Conservation (phyloP, 2,888 invertebrate species). For the Dasypolia templi region DNA sequence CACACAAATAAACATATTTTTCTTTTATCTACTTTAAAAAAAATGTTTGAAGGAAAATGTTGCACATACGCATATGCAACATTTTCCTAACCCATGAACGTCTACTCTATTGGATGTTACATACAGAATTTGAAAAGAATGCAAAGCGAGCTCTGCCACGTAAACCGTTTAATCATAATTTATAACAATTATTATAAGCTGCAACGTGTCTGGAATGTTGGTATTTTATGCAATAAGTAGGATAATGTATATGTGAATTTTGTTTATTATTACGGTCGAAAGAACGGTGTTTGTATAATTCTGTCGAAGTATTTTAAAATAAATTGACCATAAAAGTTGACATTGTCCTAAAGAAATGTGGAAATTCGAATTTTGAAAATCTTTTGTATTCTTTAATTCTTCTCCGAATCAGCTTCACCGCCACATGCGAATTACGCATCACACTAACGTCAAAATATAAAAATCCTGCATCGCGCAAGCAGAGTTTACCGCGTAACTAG, state of each 20-base stretch:
- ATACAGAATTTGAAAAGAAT: slow-evolving; percentile 35
- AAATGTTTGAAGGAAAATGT: no score
- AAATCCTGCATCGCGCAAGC: no score
- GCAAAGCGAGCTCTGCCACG: background rate
- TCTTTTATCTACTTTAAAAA: background rate
- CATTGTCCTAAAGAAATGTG: slow-evolving; percentile 10
- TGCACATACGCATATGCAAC: no score
- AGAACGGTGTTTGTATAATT: slow-evolving; percentile 27
- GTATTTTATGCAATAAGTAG: slow-evolving; percentile 17
- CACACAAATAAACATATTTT: background rate
- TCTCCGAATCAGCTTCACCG: no score
- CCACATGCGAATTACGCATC: no score
- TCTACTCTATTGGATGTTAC: slow-evolving; percentile 6
- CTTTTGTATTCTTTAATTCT: background rate
- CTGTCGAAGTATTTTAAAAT: slow-evolving; percentile 17
- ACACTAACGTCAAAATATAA: no score
- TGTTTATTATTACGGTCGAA: slow-evolving; percentile 22
- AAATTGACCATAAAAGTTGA: background rate
- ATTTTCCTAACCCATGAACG: slow-evolving; percentile 19
- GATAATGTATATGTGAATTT: slow-evolving; percentile 21
- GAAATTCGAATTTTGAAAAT: no score
- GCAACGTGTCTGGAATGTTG: slow-evolving; percentile 23
- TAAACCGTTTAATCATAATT: slow-evolving; percentile 27
- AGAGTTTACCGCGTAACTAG: no score
- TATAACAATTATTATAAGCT: slow-evolving; percentile 41